phyloP scores from a whole-genome alignment of 2,113 vertebrate genomes.

The Martes martes region DNA sequence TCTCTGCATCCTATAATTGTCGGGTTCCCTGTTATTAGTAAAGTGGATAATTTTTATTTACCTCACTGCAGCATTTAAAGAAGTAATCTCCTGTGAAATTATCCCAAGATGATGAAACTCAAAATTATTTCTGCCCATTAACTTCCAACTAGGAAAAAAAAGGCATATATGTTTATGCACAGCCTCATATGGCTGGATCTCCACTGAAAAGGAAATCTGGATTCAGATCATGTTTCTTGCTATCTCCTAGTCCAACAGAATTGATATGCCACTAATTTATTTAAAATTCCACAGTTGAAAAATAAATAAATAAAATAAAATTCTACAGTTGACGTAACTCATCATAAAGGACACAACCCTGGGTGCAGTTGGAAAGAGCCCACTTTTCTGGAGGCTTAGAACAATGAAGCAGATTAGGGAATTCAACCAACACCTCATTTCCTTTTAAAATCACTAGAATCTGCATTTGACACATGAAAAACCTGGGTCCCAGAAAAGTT shows the following conservation, averaged over 20 bases:
- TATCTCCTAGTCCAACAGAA: background rate
- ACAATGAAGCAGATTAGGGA: background rate
- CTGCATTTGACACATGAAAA: background rate
- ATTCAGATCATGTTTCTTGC: background rate
- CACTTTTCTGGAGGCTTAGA: background rate
- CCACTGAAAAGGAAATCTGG: background rate
- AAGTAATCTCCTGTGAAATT: slow-evolving; percentile 5
- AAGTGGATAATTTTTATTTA: background rate
- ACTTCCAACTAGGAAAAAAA: background rate
- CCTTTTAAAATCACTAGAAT: background rate
- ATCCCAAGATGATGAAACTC: slow-evolving; percentile 10
- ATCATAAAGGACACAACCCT: background rate
- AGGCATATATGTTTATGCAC: too few species aligned
- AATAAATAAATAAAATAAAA: too few species aligned
- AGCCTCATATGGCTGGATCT: background rate
- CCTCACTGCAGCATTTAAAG: background rate
- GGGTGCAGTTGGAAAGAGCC: background rate
- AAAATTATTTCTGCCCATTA: background rate
- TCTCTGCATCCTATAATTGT: background rate
- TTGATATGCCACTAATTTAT: background rate
- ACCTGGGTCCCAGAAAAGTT: background rate
- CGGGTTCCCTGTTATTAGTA: background rate
- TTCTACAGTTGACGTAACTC: background rate
- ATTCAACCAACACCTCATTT: background rate
- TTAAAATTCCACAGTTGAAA: background rate